Evolutionary conservation across 2,797 vertebrate species (phyloP).

Genomic region (Cygnus olor): DNA sequence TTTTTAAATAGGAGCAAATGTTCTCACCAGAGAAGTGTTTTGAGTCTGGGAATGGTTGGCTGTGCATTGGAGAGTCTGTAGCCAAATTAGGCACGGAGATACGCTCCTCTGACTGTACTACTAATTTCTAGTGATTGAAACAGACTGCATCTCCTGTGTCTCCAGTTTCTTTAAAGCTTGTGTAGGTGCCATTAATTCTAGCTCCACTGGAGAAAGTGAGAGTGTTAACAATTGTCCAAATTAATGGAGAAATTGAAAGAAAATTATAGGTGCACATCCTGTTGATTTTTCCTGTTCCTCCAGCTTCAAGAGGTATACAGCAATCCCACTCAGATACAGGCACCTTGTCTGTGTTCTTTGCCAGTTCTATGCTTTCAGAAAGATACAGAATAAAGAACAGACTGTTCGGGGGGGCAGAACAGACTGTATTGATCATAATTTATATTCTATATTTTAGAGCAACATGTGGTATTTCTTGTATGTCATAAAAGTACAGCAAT

Average conservation of each 20-base stretch:
- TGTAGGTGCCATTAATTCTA: neutral
- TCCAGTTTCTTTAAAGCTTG: neutral
- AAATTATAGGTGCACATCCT: rapidly evolving
- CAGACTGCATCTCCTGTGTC: neutral
- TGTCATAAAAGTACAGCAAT: neutral
- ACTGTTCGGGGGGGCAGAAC: neutral
- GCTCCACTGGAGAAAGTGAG: neutral
- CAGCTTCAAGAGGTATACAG: rapidly evolving
- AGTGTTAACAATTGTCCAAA: neutral
- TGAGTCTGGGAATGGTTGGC: neutral
- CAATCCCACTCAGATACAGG: neutral
- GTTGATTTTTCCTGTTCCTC: neutral
- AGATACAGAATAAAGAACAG: neutral
- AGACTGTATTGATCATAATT: neutral
- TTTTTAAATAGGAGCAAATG: rapidly evolving
- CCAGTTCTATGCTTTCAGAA: neutral
- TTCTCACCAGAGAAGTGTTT: neutral
- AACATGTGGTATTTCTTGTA: neutral
- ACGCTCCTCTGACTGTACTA: rapidly evolving
- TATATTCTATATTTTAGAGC: neutral
- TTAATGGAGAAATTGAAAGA: neutral
- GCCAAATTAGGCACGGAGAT: neutral
- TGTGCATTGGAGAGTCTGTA: neutral
- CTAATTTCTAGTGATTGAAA: neutral
- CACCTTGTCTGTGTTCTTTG: rapidly evolving